These are phyloP conservation scores for Aelia acuminata DNA, from an alignment of 2,888 invertebrate species.

Conservation along the genomic window DNA sequence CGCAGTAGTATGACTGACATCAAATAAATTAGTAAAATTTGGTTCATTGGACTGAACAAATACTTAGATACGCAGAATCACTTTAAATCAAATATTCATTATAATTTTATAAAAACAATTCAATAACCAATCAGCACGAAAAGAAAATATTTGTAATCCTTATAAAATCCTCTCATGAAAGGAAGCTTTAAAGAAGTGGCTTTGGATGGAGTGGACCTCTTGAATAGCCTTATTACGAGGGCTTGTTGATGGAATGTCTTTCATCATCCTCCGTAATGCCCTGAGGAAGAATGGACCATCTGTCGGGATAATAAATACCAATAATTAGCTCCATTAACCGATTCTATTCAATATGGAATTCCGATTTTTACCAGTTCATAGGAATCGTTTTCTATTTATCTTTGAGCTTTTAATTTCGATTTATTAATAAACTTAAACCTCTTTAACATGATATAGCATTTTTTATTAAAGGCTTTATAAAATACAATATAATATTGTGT, in stretches of 20 bases:
- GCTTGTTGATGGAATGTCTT: neutral
- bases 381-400: neutral
- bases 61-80: too few relatives aligned
- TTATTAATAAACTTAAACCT: too few relatives aligned
- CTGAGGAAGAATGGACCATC: neutral
- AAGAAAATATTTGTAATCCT: neutral
- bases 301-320: neutral
- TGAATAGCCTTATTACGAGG: neutral
- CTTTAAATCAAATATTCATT: too few relatives aligned
- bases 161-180: neutral
- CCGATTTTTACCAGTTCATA: neutral
- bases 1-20: too few relatives aligned
- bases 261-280: neutral
- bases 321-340: neutral
- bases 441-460: too few relatives aligned
- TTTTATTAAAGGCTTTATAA: too few relatives aligned
- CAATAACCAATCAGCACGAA: neutral
- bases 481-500: too few relatives aligned
- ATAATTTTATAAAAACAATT: too few relatives aligned
- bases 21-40: too few relatives aligned
- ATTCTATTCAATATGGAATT: neutral
- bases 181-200: neutral
- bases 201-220: neutral
- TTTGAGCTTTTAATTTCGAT: too few relatives aligned
- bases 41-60: too few relatives aligned